Conservation (phyloP, 2,113 vertebrate species). For the Maylandia zebra region DNA sequence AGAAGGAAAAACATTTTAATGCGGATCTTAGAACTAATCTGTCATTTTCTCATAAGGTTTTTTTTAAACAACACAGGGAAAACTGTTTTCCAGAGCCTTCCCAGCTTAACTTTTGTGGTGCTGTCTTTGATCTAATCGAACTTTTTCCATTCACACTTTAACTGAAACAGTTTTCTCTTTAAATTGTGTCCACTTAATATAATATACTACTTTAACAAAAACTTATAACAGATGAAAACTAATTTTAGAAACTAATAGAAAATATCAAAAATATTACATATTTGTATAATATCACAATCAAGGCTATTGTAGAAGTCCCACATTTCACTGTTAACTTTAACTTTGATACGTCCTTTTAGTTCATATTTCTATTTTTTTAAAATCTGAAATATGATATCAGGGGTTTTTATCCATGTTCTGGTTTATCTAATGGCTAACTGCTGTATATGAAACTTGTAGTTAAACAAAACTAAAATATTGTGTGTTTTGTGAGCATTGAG, state of each 20-base stretch:
- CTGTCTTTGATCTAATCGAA: background rate
- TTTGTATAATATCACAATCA: background rate
- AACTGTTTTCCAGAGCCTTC: background rate
- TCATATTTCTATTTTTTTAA: background rate
- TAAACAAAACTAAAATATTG: background rate
- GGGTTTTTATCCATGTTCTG: background rate
- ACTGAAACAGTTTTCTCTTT: background rate
- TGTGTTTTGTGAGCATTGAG: accelerated
- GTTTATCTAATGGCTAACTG: background rate
- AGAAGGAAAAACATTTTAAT: background rate
- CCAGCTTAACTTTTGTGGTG: background rate
- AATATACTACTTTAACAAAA: background rate
- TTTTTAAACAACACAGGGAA: background rate
- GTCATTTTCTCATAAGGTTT: background rate
- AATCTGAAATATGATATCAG: background rate
- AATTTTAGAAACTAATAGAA: background rate
- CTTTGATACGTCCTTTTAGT: background rate
- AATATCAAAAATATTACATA: background rate
- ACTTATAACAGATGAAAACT: background rate
- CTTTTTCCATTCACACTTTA: background rate
- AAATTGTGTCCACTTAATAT: background rate
- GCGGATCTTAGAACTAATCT: background rate
- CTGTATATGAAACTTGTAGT: background rate
- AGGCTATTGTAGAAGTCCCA: slow-evolving; percentile 10
- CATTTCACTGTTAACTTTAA: background rate